Evolutionary conservation across 2,113 vertebrate species (phyloP).

Genomic region (Sceloporus tristichus): DNA sequence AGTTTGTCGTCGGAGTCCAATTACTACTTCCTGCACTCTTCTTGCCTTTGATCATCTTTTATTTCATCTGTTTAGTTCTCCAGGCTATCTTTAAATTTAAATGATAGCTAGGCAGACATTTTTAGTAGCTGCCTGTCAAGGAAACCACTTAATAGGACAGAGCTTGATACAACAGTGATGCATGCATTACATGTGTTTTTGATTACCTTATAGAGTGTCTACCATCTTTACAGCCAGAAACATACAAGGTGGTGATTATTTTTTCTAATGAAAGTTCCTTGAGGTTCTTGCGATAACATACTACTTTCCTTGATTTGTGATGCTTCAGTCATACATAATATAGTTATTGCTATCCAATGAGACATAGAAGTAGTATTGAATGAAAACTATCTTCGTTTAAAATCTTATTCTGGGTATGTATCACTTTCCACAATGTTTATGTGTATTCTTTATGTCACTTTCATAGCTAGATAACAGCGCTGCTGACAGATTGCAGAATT

Average conservation of each 20-base stretch:
- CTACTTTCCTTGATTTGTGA: background rate
- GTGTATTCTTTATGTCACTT: background rate
- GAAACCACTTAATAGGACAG: slow-evolving; percentile 15
- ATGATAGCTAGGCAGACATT: slow-evolving; percentile 23
- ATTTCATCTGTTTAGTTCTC: slow-evolving; percentile 11
- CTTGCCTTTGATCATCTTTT: slow-evolving; percentile 29
- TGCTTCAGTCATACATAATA: background rate
- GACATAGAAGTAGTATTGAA: background rate
- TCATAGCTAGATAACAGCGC: background rate
- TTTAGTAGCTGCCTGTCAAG: slow-evolving; percentile 16
- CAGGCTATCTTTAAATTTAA: slow-evolving; percentile 38
- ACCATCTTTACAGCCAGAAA: background rate
- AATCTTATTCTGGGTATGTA: background rate
- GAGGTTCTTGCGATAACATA: background rate
- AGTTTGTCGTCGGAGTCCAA: background rate
- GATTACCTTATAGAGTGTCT: background rate
- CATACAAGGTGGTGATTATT: background rate
- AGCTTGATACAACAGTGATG: background rate
- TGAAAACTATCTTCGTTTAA: background rate
- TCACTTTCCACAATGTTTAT: background rate
- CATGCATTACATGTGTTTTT: background rate
- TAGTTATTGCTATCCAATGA: background rate
- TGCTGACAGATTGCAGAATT: background rate
- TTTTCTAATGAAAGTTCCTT: background rate
- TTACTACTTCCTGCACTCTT: background rate